These are phyloP conservation scores for Drosophila dunni DNA, from an alignment of 1,140 invertebrate species.

Conservation along the genomic window DNA sequence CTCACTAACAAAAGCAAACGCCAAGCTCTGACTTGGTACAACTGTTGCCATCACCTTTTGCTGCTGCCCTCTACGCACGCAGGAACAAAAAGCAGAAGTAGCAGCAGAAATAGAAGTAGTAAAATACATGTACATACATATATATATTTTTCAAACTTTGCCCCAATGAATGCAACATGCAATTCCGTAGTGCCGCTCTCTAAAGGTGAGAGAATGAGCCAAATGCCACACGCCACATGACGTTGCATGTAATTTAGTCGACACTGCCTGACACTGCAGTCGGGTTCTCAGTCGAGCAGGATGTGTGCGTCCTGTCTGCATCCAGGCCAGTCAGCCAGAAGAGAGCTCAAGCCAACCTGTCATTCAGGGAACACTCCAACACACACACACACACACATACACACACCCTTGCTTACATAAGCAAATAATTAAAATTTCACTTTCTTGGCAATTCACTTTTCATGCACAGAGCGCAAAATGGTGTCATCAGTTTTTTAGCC, in stretches of 20 bases:
- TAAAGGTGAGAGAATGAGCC: constrained; percentile 78
- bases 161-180: constrained; percentile 70
- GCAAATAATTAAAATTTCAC: constrained; percentile 84
- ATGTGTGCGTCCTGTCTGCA: constrained; percentile 76
- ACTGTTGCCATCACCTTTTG: constrained; percentile 66
- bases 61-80: constrained; percentile 56
- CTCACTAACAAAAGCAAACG: constrained; percentile 81
- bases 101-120: constrained; percentile 1
- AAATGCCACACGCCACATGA: constrained; percentile 78
- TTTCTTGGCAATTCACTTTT: constrained; percentile 82
- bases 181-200: constrained; percentile 8
- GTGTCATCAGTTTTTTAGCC: constrained; percentile 70
- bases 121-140: neutral
- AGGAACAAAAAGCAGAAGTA: neutral
- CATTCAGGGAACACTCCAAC: constrained; percentile 65
- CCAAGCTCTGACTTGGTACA: constrained; percentile 60
- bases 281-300: constrained; percentile 36
- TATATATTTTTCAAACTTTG: constrained; percentile 46
- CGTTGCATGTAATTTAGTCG: constrained; percentile 81
- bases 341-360: constrained; percentile 53
- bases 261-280: constrained; percentile 46
- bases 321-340: constrained; percentile 61
- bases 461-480: constrained; percentile 60
- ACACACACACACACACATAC: constrained; percentile 23
- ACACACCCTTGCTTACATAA: constrained; percentile 21